Base-by-base conservation (phyloP, 2,113 vertebrate genomes). In the Chrysemys picta region DNA sequence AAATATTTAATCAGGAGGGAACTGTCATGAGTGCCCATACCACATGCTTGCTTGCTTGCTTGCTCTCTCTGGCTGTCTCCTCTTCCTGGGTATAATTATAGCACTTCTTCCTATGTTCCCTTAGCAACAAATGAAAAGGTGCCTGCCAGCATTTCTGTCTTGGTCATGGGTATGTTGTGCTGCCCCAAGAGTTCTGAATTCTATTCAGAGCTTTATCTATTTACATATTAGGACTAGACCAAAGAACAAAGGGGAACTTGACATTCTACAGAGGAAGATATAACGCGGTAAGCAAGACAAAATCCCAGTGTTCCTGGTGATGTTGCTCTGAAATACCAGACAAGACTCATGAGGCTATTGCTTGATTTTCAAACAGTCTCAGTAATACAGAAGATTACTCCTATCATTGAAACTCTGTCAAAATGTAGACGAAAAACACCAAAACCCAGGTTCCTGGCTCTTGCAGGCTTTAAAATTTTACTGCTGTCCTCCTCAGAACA, bases 91-190 rank as follows among this genome's bases (percentile, higher is more conserved):
- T 95, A 80, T 90, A 97, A 96, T 97, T 96, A 94, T 87, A 96
- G 90, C 89, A 92, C 42, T 3, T 95, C 72, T 95, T 87, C 52
- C 86, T 47, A 11, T 80, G 93, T 95, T 96, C 89, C 87, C 97
- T 52, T 93, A 94, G 92, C 93, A 97, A 95, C 89, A 98, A 93
- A 96, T 80, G 87, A 93, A 57, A 93, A 95, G 93, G 87, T 92
- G 57, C 50, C 93, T 93, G 91, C 52, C 86, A 94, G 90, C 87
- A 45, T 94, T 93, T 16, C 75, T 54, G 91, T 79, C 84, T 93
- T 6, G 2, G 75, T 84, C 1, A 0, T 87, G 90, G 76, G 54
- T 4, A 1, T 80, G 56, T 3, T 9, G 81, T 94, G 84, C 79
- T 42, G 54, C 84, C 91, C 56, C 90, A 84, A 65, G 54, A 53